A percentile compares a stretch with the other conserved stretches of the same genome.
Evolutionary conservation across 2,113 vertebrate genomes (phyloP).

Genomic region (Synodontis membranacea): DNA sequence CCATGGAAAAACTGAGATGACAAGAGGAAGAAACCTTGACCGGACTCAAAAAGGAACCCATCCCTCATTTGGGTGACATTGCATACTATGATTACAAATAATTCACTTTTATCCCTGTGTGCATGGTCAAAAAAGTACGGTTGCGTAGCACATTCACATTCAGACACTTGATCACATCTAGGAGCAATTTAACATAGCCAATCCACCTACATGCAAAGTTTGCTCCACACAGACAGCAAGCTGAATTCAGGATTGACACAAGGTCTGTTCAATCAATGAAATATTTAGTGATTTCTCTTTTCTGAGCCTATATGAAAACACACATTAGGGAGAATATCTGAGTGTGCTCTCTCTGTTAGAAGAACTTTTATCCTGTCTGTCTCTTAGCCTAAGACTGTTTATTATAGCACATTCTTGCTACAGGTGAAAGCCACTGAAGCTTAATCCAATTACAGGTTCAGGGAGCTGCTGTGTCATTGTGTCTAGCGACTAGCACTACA

Average conservation of each 20-base stretch:
- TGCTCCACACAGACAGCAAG: background rate
- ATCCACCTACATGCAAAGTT: background rate
- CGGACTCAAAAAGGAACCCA: too few relatives aligned
- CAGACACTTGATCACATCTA: too few relatives aligned
- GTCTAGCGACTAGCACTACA: constrained; percentile 3
- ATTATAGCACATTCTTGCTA: constrained; percentile 3
- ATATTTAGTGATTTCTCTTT: background rate
- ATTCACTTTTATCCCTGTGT: too few relatives aligned
- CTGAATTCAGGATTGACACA: background rate
- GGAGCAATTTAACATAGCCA: background rate
- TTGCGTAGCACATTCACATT: too few relatives aligned
- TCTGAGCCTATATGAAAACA: background rate
- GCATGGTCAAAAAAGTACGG: too few relatives aligned
- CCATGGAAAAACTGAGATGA: too few relatives aligned
- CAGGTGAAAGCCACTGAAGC: constrained; percentile 22
- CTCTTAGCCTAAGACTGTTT: background rate
- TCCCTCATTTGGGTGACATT: too few relatives aligned
- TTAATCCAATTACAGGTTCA: constrained; percentile 43
- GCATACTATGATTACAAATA: too few relatives aligned
- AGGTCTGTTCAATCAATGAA: background rate
- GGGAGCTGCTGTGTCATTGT: constrained; percentile 39
- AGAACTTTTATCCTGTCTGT: background rate
- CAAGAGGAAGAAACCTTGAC: too few relatives aligned
- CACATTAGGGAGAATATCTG: background rate
- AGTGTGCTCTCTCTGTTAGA: background rate